These are phyloP conservation scores for Habrosyne pyritoides DNA, from an alignment of 2,888 invertebrate genomes.

Conservation along the genomic window DNA sequence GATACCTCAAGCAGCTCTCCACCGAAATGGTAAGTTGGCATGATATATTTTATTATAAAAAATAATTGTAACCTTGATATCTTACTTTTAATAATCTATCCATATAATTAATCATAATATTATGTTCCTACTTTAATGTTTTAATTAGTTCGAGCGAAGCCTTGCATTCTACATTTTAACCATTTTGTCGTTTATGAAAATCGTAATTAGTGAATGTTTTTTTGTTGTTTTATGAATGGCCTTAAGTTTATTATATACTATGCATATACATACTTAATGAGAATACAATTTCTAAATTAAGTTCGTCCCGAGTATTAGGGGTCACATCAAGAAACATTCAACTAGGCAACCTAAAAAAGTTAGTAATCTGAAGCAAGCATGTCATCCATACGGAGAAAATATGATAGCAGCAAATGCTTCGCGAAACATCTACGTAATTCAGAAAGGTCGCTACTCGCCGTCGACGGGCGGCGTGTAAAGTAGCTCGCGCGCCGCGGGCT, in stretches of 20 bases:
- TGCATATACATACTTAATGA: no score
- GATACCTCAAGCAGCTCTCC: constrained; percentile 78
- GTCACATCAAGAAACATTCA: neutral
- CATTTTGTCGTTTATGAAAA: no score
- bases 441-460: constrained; percentile 56
- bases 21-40: constrained; percentile 75
- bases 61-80: neutral
- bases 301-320: neutral
- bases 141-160: no score
- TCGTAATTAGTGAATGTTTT: no score
- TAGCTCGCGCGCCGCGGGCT: constrained; percentile 20
- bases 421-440: constrained; percentile 45
- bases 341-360: neutral
- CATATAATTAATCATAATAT: neutral
- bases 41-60: neutral
- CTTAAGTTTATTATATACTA: no score
- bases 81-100: no score
- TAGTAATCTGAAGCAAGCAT: neutral
- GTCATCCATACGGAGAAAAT: neutral
- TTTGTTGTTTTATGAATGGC: no score
- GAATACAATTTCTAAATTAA: no score
- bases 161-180: no score
- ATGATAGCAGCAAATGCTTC: constrained; percentile 17
- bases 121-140: no score
- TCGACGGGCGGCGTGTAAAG: constrained; percentile 36